Evolutionary conservation across 2,888 invertebrate genomes (phyloP).

Genomic region (Rotaria sp.): DNA sequence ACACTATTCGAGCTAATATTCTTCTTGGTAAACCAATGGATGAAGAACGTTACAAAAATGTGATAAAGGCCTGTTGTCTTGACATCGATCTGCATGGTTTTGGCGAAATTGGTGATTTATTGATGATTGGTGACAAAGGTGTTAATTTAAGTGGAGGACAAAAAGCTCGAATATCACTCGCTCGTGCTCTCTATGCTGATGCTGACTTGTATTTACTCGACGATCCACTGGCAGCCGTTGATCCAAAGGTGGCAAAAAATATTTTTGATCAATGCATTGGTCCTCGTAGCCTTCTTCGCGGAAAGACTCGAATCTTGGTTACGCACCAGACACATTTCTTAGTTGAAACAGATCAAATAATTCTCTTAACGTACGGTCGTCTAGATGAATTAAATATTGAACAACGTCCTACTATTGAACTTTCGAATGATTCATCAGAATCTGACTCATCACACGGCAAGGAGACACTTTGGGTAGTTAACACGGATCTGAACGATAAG

Average conservation of each 20-base stretch:
- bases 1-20: slow-evolving; percentile 64
- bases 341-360: slow-evolving; percentile 49
- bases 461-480: too few relatives aligned
- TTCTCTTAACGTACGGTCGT: too few relatives aligned
- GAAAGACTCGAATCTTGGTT: slow-evolving; percentile 35
- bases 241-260: too few relatives aligned
- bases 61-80: slow-evolving; percentile 54
- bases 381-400: too few relatives aligned
- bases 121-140: slow-evolving; percentile 62
- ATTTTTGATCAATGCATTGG: slow-evolving; percentile 56
- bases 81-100: slow-evolving; percentile 58
- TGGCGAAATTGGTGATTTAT: slow-evolving; percentile 59
- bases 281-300: slow-evolving; percentile 48
- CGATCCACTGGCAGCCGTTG: slow-evolving; percentile 57
- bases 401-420: too few relatives aligned
- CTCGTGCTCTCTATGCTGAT: slow-evolving; percentile 54
- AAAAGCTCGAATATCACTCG: slow-evolving; percentile 55
- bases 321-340: slow-evolving; percentile 58
- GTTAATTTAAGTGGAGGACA: too few relatives aligned
- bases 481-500: too few relatives aligned
- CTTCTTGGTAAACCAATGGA: slow-evolving; percentile 56
- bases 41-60: slow-evolving; percentile 46
- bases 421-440: too few relatives aligned
- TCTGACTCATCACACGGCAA: too few relatives aligned
- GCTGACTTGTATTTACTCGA: slow-evolving; percentile 55